These are phyloP conservation scores for Metalampra italica DNA, from an alignment of 2,888 invertebrate genomes.

Conservation along the genomic window DNA sequence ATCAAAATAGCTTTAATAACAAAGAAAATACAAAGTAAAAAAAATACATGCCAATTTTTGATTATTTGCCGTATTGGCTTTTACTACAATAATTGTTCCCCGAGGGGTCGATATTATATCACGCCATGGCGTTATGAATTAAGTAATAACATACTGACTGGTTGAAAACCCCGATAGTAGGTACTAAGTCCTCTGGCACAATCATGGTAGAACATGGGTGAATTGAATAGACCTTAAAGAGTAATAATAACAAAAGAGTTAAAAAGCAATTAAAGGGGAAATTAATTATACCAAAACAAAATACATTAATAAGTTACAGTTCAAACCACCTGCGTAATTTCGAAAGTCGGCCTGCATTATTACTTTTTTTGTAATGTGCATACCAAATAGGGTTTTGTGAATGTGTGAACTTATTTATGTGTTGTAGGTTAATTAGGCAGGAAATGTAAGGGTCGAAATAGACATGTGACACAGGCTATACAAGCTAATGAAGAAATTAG, in stretches of 20 bases:
- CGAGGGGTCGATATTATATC: too few species aligned
- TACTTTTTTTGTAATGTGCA: slow-evolving; percentile 1
- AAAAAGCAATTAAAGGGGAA: slow-evolving; percentile 43
- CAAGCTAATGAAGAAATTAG: too few species aligned
- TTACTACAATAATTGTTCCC: too few species aligned
- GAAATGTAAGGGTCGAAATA: not conserved
- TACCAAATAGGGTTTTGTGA: slow-evolving; percentile 10
- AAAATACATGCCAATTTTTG: too few species aligned
- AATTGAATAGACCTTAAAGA: slow-evolving; percentile 2
- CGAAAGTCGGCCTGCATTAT: slow-evolving; percentile 16
- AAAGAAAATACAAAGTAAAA: too few species aligned
- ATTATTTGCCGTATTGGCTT: too few species aligned
- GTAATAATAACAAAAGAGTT: slow-evolving; percentile 30
- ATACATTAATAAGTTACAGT: slow-evolving; percentile 29
- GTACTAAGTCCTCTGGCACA: too few species aligned
- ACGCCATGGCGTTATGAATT: too few species aligned
- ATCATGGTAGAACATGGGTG: not conserved
- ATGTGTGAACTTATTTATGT: slow-evolving; percentile 19
- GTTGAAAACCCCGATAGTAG: too few species aligned
- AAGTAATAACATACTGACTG: too few species aligned
- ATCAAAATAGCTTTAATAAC: too few species aligned
- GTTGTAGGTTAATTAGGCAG: slow-evolving; percentile 11
- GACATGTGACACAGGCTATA: too few species aligned
- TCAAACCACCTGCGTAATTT: slow-evolving; percentile 36
- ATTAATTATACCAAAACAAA: slow-evolving; percentile 45